A percentile compares a stretch with the other conserved stretches of the same genome.
phyloP scores from a whole-genome alignment of 2,888 invertebrate genomes.

The Diplazon laetatorius region DNA sequence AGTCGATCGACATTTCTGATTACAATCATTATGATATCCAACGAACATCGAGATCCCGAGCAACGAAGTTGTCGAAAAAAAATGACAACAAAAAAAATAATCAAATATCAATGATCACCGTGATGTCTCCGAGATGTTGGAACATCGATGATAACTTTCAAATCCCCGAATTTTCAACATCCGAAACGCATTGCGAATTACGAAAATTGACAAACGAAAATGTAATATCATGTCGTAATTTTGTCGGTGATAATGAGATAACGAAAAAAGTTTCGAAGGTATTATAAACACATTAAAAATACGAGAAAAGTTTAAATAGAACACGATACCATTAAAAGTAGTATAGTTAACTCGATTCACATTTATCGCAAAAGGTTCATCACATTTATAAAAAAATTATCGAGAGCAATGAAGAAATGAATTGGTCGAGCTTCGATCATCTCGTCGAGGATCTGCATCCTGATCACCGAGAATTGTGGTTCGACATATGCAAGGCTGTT shows the following conservation, averaged over 20 bases:
- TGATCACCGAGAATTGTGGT: constrained; percentile 69
- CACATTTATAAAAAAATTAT: constrained; percentile 66
- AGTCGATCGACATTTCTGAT: no score
- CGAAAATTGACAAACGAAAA: constrained; percentile 57
- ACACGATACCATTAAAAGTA: no score
- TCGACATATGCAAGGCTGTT: constrained; percentile 70
- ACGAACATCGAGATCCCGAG: no score
- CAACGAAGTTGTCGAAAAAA: no score
- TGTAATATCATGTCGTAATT: constrained; percentile 35
- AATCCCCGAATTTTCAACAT: constrained; percentile 30
- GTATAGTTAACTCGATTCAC: no score
- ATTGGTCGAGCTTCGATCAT: constrained; percentile 70
- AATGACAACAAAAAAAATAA: background rate
- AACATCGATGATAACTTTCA: background rate
- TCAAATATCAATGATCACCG: background rate
- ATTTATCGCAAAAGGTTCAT: no score
- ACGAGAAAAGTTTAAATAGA: constrained; percentile 13
- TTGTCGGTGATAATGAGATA: constrained; percentile 4
- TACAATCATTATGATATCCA: no score
- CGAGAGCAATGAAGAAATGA: constrained; percentile 67
- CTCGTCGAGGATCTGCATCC: constrained; percentile 70
- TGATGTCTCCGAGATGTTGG: constrained; percentile 26
- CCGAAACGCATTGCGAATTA: constrained; percentile 54
- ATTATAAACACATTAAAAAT: background rate
- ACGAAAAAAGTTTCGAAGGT: constrained; percentile 38